phyloP scores from a whole-genome alignment of 2,888 invertebrate species.

The Ochropleura leucogaster region DNA sequence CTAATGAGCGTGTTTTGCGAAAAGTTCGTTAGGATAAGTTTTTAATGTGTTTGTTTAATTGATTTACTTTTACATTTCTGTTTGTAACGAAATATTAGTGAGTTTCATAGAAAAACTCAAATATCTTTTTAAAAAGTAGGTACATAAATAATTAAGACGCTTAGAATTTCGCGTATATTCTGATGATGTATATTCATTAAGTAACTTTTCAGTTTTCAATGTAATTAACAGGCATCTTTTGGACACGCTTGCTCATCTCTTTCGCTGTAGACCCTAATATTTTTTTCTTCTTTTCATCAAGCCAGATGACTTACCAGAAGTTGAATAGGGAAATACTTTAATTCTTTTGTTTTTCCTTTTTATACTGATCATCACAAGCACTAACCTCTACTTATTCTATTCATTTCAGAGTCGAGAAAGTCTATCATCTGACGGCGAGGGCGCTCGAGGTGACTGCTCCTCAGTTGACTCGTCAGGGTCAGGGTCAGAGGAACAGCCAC shows the following conservation, averaged over 20 bases:
- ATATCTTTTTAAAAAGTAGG: background rate
- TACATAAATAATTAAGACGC: background rate
- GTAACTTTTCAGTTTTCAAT: background rate
- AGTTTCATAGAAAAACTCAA: background rate
- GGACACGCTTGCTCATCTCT: background rate
- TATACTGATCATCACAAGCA: background rate
- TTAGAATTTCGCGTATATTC: background rate
- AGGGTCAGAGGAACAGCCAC: conserved; percentile 92
- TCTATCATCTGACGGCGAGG: conserved; percentile 92
- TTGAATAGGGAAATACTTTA: background rate
- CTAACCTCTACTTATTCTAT: background rate
- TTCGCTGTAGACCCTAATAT: background rate
- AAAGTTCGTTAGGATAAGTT: conserved; percentile 6
- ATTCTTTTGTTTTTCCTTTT: background rate
- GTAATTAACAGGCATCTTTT: background rate
- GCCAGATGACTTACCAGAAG: background rate
- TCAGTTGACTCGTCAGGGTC: conserved; percentile 89
- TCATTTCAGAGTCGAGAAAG: conserved; percentile 92
- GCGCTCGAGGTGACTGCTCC: conserved; percentile 91
- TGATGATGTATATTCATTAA: background rate
- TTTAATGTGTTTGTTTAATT: background rate
- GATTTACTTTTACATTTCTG: background rate
- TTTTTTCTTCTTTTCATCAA: background rate
- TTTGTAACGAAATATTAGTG: background rate
- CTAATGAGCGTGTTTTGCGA: conserved; percentile 16